Base-by-base conservation (phyloP, 2,797 vertebrate genomes). In the Pipistrellus kuhlii region DNA sequence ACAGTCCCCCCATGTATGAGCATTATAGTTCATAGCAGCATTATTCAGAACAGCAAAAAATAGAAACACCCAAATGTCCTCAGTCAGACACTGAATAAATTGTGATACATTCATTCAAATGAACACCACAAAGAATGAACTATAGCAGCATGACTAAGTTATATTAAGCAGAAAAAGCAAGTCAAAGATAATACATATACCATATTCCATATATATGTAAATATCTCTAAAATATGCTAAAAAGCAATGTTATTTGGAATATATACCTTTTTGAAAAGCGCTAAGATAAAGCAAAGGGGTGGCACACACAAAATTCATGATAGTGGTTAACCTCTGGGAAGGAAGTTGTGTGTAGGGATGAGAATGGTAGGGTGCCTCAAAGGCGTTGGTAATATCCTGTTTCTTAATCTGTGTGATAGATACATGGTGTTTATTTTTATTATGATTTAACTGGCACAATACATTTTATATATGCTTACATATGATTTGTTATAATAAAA, bases 101-200 rank as follows among this genome's bases (percentile, higher is more conserved):
- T 87, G 35, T 91, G 15, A 23, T 57, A 46, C 69, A 71, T 27
- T 90, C 62, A 81, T 85, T 96, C 82, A 93, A 85, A 88, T 85
- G 17, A 78, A 92, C 73, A 64, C 9, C 8, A 38, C 69, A 93
- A 41, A 66, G 48, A 90, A 93, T 85, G 88, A 88, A 83, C 80
- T 35, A 73, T 10, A 76, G n/a, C 14, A 81, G 44, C 17, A n/a
- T 46, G 13, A 90, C 72, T 91, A 38, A 59, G 92, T 75, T 12
- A 85, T 73, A 80, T 11, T 55, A 64, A 86, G 25, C 9, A 35
- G 71, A 87, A 88, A 87, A 87, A 32, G 5, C 1, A 64, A 90
- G 41, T 38, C 68, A 77, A 11, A 88, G 62, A 53, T 85, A 85
- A 87, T 80, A 14, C 3, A 59, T 69, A 38, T 0, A 88, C 3